A percentile compares a stretch with the other conserved stretches of the same genome.
Conservation (phyloP, 2,888 invertebrate genomes). For the Eretmocerus hayati region DNA sequence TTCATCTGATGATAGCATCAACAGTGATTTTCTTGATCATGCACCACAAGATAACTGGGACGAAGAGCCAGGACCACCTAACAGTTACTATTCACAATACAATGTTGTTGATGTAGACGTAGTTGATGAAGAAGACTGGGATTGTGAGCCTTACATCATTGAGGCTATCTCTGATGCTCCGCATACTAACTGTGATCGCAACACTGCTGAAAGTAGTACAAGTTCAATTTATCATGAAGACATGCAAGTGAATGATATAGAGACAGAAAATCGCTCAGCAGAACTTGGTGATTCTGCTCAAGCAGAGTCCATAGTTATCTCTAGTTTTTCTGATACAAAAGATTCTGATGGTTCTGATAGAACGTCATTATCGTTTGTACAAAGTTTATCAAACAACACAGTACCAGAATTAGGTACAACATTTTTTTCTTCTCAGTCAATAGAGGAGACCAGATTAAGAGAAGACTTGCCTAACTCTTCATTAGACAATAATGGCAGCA, state of each 20-base stretch:
- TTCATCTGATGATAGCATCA: conserved; percentile 22
- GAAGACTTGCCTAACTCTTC: not conserved
- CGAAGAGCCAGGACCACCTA: conserved; percentile 19
- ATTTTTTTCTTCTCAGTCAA: not conserved
- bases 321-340: conserved; percentile 18
- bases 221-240: conserved; percentile 15
- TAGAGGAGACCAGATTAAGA: not conserved
- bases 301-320: conserved; percentile 14
- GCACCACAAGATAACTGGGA: conserved; percentile 20
- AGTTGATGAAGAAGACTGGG: not conserved
- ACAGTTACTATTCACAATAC: conserved; percentile 7
- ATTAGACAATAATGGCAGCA: conserved; percentile 16
- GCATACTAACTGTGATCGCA: not conserved
- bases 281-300: conserved; percentile 11
- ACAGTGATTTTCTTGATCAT: conserved; percentile 13
- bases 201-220: conserved; percentile 8
- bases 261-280: conserved; percentile 12
- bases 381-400: no score
- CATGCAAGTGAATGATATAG: conserved; percentile 14
- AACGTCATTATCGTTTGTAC: not conserved
- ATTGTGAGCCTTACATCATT: not conserved
- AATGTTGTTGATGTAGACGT: conserved; percentile 5
- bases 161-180: not conserved
- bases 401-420: no score
- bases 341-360: conserved; percentile 16